Evolutionary conservation across 2,113 vertebrate genomes (phyloP).

Genomic region (Colinus virginianus): DNA sequence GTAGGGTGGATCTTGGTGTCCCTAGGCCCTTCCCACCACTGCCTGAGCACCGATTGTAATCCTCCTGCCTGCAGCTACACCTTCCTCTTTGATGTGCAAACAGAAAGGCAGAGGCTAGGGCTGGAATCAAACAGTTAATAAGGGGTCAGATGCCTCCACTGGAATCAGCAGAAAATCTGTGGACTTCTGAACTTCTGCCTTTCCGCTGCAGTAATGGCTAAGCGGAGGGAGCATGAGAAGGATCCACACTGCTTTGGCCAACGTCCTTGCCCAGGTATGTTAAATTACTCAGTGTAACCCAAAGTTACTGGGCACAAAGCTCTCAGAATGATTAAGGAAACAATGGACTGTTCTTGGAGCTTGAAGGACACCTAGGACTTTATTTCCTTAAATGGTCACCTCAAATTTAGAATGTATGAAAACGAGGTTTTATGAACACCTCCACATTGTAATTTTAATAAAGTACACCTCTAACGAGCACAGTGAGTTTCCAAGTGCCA

Average conservation of each 20-base stretch:
- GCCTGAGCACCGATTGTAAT: not conserved
- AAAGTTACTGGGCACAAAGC: not conserved
- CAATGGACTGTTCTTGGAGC: not conserved
- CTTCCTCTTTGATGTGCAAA: not conserved
- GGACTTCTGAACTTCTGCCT: not conserved
- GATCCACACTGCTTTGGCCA: not conserved
- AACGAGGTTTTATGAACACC: not conserved
- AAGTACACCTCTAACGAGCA: not conserved
- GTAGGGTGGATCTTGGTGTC: not conserved
- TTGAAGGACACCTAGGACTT: not conserved
- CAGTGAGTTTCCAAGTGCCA: not conserved
- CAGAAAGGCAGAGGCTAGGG: not conserved
- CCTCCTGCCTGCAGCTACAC: not conserved
- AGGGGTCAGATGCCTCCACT: not conserved
- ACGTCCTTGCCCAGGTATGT: accelerated
- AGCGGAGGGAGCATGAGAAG: not conserved
- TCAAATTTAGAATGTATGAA: not conserved
- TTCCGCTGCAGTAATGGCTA: not conserved
- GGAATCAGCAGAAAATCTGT: not conserved
- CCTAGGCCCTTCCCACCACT: not conserved
- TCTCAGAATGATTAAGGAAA: not conserved
- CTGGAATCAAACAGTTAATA: not conserved
- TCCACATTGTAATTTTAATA: not conserved
- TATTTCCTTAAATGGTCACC: not conserved
- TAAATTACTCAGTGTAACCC: not conserved